Base-by-base conservation (phyloP, 2,797 vertebrate genomes). In the Alauda arvensis region DNA sequence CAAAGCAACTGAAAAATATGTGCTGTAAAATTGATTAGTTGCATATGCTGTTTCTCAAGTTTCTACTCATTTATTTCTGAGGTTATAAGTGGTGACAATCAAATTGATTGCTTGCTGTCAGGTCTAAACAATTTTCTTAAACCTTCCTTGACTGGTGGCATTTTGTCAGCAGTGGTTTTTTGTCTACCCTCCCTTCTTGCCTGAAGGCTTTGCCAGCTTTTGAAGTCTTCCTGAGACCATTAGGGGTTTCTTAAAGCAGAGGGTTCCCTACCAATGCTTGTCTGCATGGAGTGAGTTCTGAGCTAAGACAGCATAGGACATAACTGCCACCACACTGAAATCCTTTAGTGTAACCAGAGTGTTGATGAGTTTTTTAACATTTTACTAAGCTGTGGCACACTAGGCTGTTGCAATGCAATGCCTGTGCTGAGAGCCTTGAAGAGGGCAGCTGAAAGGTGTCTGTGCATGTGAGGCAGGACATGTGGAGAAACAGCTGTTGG, bases 401-500 rank as follows among this genome's bases (percentile, higher is more conserved):
- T 33, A 12, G 57, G 45, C 56, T 74, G 39, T 21, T 61, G 46
- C 59, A 55, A 3, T 3, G 2, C 8, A 4, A 2, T 42, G 52
- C 28, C 62, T 65, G 28, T 65, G 40, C 74, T 12, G 68, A 71
- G 68, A 37, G 67, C 57, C 65, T 75, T 77, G 23, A 53, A 53
- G 81, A 74, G 79, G 57, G 68, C 46, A 40, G 71, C 65, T 77
- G 52, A 43, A 51, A 85, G 72, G 18, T 82, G 5, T 37, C 21
- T 33, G 45, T 74, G 65, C 15, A 1, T 0, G 2, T 57, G 86
- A 79, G 69, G 29, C 14, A 13, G 69, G 37, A 16, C 81, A 57
- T 77, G 86, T 77, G 78, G 84, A 71, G 59, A 56, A 92, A 31
- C 91, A 93, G 93, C 93, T 93, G 86, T 34, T 77, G 55, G 82